These are phyloP conservation scores for Sphaerophoria rueppellii DNA, from an alignment of 2,888 invertebrate genomes.

Conservation along the genomic window DNA sequence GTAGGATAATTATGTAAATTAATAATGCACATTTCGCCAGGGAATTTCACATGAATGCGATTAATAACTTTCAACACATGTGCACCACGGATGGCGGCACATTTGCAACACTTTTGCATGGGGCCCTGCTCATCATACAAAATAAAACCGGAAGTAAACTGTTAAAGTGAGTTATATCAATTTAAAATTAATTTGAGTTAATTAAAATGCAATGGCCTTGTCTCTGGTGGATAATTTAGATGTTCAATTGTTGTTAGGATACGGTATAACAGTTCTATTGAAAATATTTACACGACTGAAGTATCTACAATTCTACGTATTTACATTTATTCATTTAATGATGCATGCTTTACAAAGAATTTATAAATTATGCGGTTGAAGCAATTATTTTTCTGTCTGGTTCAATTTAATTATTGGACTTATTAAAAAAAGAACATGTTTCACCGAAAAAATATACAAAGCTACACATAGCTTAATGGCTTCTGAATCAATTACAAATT, in stretches of 20 bases:
- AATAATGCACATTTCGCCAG: slow-evolving; percentile 14
- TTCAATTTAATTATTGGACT: slow-evolving; percentile 14
- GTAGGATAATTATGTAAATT: slow-evolving; percentile 15
- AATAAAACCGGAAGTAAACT: slow-evolving; percentile 29
- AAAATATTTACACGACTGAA: not conserved
- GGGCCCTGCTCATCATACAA: not conserved
- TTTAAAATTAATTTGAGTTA: slow-evolving; percentile 47
- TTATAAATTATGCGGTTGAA: slow-evolving; percentile 13
- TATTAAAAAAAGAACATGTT: not conserved
- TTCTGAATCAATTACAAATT: slow-evolving; percentile 14
- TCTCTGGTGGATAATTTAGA: slow-evolving; percentile 7
- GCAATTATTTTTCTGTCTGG: slow-evolving; percentile 29
- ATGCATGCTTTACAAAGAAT: slow-evolving; percentile 15
- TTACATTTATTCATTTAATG: slow-evolving; percentile 9
- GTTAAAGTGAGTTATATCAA: slow-evolving; percentile 45
- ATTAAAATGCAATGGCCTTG: slow-evolving; percentile 41
- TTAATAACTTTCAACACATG: slow-evolving; percentile 39
- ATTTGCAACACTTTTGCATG: not conserved
- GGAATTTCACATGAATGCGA: slow-evolving; percentile 26
- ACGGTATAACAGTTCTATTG: not conserved
- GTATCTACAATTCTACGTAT: not conserved
- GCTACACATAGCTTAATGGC: slow-evolving; percentile 7
- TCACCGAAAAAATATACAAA: not conserved
- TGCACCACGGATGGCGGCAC: not conserved
- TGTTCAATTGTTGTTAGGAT: not conserved